phyloP scores from a whole-genome alignment of 2,888 invertebrate species.

The Ichneumoninae sp. region DNA sequence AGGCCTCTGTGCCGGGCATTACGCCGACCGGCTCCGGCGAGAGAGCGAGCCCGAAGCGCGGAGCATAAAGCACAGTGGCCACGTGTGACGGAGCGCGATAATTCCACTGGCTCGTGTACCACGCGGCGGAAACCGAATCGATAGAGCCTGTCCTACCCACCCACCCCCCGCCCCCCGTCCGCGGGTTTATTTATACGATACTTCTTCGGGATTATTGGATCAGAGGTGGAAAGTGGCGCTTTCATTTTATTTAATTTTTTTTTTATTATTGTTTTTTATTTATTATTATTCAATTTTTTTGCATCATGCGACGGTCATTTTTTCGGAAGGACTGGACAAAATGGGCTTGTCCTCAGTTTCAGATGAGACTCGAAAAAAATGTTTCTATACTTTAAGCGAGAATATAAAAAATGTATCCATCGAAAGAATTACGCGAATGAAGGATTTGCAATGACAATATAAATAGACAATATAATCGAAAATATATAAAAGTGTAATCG shows the following conservation, averaged over 20 bases:
- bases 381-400: neutral
- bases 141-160: constrained; percentile 32
- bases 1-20: constrained; percentile 19
- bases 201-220: constrained; percentile 8
- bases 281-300: neutral
- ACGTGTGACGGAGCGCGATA: constrained; percentile 67
- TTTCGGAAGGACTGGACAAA: neutral
- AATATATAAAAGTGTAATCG: neutral
- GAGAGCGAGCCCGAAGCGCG: constrained; percentile 33
- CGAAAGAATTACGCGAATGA: too few species aligned
- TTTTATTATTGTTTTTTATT: neutral
- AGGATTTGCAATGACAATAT: neutral
- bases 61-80: constrained; percentile 58
- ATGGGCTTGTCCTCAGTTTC: neutral
- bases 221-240: neutral
- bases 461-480: too few species aligned
- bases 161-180: neutral
- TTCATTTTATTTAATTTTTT: neutral
- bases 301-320: neutral
- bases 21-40: constrained; percentile 7
- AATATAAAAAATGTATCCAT: neutral
- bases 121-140: constrained; percentile 60
- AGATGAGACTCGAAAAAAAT: neutral
- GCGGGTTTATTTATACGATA: neutral
- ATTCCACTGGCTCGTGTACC: constrained; percentile 64